Evolutionary conservation across 2,113 vertebrate species (phyloP).

Genomic region (Protomyctophum bolini): DNA sequence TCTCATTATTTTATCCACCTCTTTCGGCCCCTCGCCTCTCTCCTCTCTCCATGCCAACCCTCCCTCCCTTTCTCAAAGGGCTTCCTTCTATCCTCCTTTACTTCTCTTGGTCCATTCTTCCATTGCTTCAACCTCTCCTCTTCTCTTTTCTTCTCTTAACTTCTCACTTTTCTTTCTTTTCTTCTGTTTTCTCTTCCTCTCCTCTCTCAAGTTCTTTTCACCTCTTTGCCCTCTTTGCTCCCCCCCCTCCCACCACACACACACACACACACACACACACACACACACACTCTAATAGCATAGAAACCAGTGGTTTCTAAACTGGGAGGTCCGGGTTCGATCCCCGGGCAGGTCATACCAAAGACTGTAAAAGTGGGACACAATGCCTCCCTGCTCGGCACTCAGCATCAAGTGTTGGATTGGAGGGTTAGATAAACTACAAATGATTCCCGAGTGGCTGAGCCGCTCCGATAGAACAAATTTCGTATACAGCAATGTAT

Average conservation of each 20-base stretch:
- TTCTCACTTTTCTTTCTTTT: background rate
- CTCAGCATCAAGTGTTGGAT: too few species aligned
- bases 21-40: background rate
- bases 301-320: background rate
- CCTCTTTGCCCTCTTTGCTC: background rate
- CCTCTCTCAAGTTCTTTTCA: conserved; percentile 1
- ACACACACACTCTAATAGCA: conserved; percentile 39
- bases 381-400: too few species aligned
- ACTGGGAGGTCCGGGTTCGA: too few species aligned
- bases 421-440: too few species aligned
- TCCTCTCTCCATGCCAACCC: background rate
- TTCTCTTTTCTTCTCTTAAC: background rate
- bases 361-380: too few species aligned
- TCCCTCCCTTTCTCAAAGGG: background rate
- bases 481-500: too few species aligned
- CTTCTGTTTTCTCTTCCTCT: background rate
- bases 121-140: background rate
- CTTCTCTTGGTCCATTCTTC: background rate
- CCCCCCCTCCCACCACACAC: background rate
- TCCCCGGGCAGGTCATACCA: too few species aligned
- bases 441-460: too few species aligned
- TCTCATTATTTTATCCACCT: background rate
- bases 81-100: background rate
- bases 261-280: conserved; percentile 39
- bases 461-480: too few species aligned